These are phyloP conservation scores for Semnornis frantzii DNA, from an alignment of 2,113 vertebrate genomes.

Conservation along the genomic window DNA sequence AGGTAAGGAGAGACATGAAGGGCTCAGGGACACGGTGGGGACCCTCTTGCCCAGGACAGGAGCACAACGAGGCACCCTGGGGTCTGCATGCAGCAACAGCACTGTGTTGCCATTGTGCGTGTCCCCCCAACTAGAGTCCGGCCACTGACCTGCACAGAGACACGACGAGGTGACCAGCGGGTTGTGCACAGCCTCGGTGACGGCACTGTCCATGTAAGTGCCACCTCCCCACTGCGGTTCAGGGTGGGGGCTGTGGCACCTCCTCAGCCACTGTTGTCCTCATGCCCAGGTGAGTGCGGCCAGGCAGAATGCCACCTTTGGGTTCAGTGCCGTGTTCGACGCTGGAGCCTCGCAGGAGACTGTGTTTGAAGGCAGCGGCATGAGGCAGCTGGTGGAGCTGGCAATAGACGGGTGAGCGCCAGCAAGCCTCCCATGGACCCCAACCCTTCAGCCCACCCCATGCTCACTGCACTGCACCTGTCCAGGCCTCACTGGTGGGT, in stretches of 20 bases:
- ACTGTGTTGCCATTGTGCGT: background rate
- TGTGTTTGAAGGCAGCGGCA: conserved; percentile 72
- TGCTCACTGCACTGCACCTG: rapidly evolving
- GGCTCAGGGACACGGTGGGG: rapidly evolving
- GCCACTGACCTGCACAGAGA: conserved; percentile 70
- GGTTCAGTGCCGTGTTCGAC: conserved; percentile 72
- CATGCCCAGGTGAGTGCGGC: conserved; percentile 59
- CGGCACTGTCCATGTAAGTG: conserved; percentile 68
- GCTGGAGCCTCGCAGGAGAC: conserved; percentile 71
- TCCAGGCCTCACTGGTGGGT: rapidly evolving
- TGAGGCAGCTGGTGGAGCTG: conserved; percentile 74
- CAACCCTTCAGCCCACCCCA: rapidly evolving
- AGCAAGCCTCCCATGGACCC: rapidly evolving
- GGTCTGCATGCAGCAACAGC: background rate
- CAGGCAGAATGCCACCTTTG: conserved; percentile 69
- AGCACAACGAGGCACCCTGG: background rate
- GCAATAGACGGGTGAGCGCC: conserved; percentile 65
- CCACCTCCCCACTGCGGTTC: background rate
- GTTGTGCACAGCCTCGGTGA: conserved; percentile 73
- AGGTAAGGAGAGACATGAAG: conserved; percentile 5
- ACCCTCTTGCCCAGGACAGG: background rate
- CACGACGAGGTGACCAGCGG: conserved; percentile 55
- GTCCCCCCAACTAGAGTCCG: conserved; percentile 61
- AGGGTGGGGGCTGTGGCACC: rapidly evolving
- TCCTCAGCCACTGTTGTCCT: background rate